Conservation (phyloP, 2,888 invertebrate species). For the Epistrophe grossulariae region DNA sequence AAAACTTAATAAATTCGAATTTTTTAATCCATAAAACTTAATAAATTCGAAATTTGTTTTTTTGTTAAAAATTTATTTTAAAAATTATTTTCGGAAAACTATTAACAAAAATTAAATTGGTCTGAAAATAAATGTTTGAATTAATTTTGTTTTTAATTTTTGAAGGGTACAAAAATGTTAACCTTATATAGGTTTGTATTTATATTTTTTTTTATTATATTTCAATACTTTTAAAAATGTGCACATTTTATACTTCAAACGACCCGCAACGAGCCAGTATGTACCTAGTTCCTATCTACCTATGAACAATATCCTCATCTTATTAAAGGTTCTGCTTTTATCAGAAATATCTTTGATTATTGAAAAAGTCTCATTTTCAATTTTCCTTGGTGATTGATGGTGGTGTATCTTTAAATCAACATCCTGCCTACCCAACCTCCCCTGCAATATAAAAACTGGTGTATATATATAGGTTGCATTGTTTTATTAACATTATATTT, state of each 20-base stretch:
- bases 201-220: no score
- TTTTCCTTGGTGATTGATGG: neutral
- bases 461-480: neutral
- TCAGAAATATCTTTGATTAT: neutral
- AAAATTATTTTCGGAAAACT: conserved; percentile 14
- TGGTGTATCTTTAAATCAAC: neutral
- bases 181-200: neutral
- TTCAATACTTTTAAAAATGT: no score
- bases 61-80: neutral
- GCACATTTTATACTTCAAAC: no score
- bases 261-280: no score
- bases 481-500: neutral
- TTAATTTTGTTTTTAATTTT: neutral
- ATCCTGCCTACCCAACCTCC: neutral
- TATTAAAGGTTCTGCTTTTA: neutral
- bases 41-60: no score
- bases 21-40: no score
- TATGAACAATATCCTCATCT: no score
- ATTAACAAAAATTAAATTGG: neutral
- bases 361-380: neutral
- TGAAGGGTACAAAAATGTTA: neutral
- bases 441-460: neutral
- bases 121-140: neutral
- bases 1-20: no score
- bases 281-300: no score